phyloP scores from a whole-genome alignment of 2,113 vertebrate species.

The Bagarius yarrelli region DNA sequence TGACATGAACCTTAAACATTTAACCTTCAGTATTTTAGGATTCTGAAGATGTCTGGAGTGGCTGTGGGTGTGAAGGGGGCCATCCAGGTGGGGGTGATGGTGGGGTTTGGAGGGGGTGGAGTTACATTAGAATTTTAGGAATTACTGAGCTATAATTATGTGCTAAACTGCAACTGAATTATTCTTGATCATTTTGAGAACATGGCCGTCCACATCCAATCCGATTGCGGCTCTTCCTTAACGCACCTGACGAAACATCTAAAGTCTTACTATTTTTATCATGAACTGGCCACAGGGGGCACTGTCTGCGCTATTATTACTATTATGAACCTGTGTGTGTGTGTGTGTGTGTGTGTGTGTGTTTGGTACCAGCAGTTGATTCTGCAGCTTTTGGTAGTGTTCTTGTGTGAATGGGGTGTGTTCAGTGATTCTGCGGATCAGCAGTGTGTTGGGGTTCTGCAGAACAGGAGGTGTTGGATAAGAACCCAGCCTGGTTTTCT shows the following conservation, averaged over 20 bases:
- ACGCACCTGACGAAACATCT: not conserved
- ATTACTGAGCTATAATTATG: not conserved
- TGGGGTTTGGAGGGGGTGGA: no score
- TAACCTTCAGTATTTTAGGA: not conserved
- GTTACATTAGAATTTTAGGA: no score
- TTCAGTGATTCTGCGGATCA: constrained; percentile 79
- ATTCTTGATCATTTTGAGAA: not conserved
- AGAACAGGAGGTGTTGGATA: constrained; percentile 43
- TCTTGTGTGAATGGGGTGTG: constrained; percentile 67
- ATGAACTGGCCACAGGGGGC: not conserved
- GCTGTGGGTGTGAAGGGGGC: not conserved
- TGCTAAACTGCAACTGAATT: not conserved
- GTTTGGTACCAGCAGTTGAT: constrained; percentile 77
- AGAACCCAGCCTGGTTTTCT: constrained; percentile 35
- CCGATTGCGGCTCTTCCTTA: not conserved
- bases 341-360: constrained; percentile 8
- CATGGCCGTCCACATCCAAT: not conserved
- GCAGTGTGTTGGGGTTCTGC: constrained; percentile 77
- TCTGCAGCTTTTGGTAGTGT: constrained; percentile 70
- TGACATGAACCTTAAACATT: not conserved
- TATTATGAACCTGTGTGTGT: not conserved
- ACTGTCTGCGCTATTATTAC: not conserved
- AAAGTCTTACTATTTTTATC: not conserved
- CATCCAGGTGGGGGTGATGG: no score
- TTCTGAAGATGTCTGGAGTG: not conserved